These are phyloP conservation scores for Drosophila tripunctata DNA, from an alignment of 2,888 invertebrate genomes.

Conservation along the genomic window DNA sequence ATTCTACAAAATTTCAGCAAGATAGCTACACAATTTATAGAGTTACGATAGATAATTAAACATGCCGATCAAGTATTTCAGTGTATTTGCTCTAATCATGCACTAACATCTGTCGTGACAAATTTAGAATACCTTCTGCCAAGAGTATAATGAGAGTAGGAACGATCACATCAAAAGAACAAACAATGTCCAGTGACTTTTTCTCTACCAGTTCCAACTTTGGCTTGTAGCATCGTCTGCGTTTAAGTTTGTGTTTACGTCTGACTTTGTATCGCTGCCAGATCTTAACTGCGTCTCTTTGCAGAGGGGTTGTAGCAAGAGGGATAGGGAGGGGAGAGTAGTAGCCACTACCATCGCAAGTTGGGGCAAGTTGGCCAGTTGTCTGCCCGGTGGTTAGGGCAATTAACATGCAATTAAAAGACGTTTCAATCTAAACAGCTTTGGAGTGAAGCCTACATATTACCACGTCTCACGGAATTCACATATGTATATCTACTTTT, in stretches of 20 bases:
- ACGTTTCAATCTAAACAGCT: constrained; percentile 74
- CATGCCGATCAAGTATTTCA: neutral
- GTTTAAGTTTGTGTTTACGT: constrained; percentile 12
- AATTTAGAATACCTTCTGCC: neutral
- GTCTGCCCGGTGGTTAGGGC: constrained; percentile 57
- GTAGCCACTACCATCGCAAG: constrained; percentile 23
- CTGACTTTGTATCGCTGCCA: constrained; percentile 47
- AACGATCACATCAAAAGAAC: constrained; percentile 37
- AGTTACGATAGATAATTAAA: neutral
- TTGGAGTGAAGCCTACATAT: constrained; percentile 54
- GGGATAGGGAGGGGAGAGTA: too few relatives aligned
- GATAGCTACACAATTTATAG: neutral
- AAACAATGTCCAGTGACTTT: constrained; percentile 55
- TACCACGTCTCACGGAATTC: constrained; percentile 52
- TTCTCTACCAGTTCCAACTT: constrained; percentile 35
- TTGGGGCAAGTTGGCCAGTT: constrained; percentile 21
- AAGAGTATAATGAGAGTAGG: constrained; percentile 1
- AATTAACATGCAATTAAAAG: constrained; percentile 81
- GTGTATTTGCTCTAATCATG: neutral
- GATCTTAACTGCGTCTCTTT: constrained; percentile 57
- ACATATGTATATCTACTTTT: constrained; percentile 9
- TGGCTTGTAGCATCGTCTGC: constrained; percentile 21
- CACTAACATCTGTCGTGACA: neutral
- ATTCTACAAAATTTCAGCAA: neutral
- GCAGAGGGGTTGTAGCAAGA: too few relatives aligned